Evolutionary conservation across 2,888 invertebrate species (phyloP).

Genomic region (Agonum fuliginosum): DNA sequence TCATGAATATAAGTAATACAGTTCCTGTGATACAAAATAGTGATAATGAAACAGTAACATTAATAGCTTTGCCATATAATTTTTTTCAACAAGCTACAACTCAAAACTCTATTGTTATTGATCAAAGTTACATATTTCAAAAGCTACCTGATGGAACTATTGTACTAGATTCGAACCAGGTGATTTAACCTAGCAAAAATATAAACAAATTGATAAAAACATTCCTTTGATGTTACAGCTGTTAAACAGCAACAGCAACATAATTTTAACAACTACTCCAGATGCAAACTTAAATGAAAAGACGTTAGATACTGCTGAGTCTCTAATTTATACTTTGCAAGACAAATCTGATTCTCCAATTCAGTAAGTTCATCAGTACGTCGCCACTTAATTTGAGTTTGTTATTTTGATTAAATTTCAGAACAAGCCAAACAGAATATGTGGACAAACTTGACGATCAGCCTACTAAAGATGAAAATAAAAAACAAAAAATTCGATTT

Average conservation of each 20-base stretch:
- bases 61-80: constrained; percentile 50
- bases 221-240: constrained; percentile 20
- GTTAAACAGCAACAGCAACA: constrained; percentile 36
- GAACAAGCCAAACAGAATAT: not conserved
- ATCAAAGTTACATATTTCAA: constrained; percentile 62
- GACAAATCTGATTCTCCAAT: constrained; percentile 17
- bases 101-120: constrained; percentile 51
- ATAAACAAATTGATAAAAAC: not conserved
- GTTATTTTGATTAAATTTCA: not conserved
- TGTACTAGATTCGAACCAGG: constrained; percentile 59
- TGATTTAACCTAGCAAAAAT: constrained; percentile 27
- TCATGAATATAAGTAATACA: constrained; percentile 36
- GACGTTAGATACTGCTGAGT: not conserved
- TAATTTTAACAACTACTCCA: not conserved
- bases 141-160: constrained; percentile 61
- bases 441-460: constrained; percentile 1
- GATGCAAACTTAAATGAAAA: constrained; percentile 38
- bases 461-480: constrained; percentile 12
- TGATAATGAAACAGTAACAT: constrained; percentile 52
- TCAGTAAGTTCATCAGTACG: constrained; percentile 18
- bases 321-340: constrained; percentile 26
- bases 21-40: constrained; percentile 52
- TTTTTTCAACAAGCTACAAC: constrained; percentile 52
- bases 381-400: not conserved
- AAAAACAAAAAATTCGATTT: constrained; percentile 31